phyloP scores from a whole-genome alignment of 2,888 invertebrate species.

The Salticus scenicus region DNA sequence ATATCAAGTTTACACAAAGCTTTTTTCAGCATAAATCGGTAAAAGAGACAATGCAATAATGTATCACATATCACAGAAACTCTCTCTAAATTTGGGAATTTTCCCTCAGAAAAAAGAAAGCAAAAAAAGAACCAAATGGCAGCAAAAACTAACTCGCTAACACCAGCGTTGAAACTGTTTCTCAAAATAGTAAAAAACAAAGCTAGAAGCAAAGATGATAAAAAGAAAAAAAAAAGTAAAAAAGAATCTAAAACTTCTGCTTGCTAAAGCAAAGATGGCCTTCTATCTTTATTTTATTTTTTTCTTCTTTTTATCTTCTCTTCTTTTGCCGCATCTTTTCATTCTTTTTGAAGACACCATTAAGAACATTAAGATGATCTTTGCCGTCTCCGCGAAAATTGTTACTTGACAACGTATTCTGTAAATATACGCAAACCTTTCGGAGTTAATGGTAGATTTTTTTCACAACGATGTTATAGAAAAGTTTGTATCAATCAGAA shows the following conservation, averaged over 20 bases:
- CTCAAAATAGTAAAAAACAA: constrained; percentile 6
- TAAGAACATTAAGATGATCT: background rate
- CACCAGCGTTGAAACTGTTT: constrained; percentile 4
- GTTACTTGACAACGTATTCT: background rate
- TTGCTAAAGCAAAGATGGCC: constrained; percentile 4
- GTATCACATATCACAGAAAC: too few relatives aligned
- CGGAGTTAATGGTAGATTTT: background rate
- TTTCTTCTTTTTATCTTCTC: background rate
- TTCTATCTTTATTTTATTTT: background rate
- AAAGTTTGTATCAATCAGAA: background rate
- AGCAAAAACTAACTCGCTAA: constrained; percentile 5
- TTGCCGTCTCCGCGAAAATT: background rate
- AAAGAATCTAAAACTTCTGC: background rate
- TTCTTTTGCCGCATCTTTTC: constrained; percentile 1
- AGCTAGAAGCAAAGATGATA: background rate
- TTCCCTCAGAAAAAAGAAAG: background rate
- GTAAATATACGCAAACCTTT: background rate
- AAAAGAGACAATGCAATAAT: too few relatives aligned
- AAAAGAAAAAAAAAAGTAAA: too few relatives aligned
- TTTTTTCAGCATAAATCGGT: too few relatives aligned
- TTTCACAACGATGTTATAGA: background rate
- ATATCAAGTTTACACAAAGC: too few relatives aligned
- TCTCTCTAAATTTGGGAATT: background rate
- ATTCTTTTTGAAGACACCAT: constrained; percentile 5
- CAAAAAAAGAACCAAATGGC: background rate